A percentile compares a stretch with the other conserved stretches of the same genome.
Evolutionary conservation across 2,113 vertebrate genomes (phyloP).

Genomic region (Grammomys dolichurus): DNA sequence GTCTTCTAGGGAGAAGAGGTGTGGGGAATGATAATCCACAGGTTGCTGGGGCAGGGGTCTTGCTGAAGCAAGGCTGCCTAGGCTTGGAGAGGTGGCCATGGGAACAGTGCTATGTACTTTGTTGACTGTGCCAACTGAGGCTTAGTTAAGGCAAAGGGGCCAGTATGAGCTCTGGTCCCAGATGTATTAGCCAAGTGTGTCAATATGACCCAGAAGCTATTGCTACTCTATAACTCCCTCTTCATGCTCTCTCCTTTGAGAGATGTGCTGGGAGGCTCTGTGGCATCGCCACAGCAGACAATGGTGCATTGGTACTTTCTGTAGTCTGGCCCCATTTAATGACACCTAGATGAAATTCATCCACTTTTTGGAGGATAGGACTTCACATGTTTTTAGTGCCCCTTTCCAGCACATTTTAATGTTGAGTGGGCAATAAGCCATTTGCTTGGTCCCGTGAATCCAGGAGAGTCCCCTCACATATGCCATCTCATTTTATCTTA

Average conservation of each 20-base stretch:
- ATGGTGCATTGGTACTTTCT: background rate
- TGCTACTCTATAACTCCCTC: accelerated
- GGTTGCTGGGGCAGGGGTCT: background rate
- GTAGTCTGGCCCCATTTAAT: background rate
- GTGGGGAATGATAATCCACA: background rate
- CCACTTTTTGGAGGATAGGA: background rate
- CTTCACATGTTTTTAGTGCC: background rate
- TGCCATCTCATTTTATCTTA: background rate
- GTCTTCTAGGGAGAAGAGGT: background rate
- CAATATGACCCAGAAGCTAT: accelerated
- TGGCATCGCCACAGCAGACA: background rate
- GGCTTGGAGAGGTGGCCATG: background rate
- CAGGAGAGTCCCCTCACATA: background rate
- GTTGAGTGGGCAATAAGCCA: background rate
- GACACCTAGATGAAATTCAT: background rate
- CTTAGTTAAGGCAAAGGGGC: background rate
- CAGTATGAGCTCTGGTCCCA: background rate
- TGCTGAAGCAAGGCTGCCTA: background rate
- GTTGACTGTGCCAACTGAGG: background rate
- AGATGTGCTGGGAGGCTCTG: background rate
- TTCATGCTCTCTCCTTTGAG: background rate
- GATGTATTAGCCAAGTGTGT: accelerated
- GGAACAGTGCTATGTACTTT: background rate
- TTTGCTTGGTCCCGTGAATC: background rate
- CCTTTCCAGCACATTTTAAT: background rate